These are phyloP conservation scores for Drosophila anomalata DNA, from an alignment of 2,888 invertebrate species.

Conservation along the genomic window DNA sequence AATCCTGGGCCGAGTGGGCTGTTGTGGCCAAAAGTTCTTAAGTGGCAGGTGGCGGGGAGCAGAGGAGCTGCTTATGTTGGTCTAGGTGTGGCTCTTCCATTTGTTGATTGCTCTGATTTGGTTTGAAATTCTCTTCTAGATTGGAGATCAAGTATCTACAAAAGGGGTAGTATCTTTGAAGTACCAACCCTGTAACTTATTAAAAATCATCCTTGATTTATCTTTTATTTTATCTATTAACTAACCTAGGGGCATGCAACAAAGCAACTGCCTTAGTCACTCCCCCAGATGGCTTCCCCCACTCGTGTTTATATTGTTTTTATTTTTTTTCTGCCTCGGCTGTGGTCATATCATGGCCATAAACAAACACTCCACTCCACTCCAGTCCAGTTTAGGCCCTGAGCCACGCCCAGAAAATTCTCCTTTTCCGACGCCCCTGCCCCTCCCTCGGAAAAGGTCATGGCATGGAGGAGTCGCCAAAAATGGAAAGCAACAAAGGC, in stretches of 20 bases:
- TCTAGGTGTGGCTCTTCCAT: conserved; percentile 61
- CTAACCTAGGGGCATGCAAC: conserved; percentile 27
- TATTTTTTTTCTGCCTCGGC: not conserved
- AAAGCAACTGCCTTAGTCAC: conserved; percentile 20
- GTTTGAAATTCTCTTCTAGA: not conserved
- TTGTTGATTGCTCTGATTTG: conserved; percentile 36
- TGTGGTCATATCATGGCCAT: conserved; percentile 27
- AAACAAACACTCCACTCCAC: conserved; percentile 35
- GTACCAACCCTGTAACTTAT: no score
- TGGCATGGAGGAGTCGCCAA: conserved; percentile 41
- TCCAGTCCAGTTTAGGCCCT: conserved; percentile 12
- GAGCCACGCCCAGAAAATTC: conserved; percentile 69
- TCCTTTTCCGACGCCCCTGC: conserved; percentile 19
- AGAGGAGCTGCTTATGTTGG: conserved; percentile 39
- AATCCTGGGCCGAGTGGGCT: not conserved
- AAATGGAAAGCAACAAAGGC: conserved; percentile 41
- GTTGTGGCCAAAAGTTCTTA: conserved; percentile 10
- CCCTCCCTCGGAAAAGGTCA: conserved; percentile 62
- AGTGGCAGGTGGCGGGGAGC: conserved; percentile 18
- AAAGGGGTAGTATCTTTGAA: no score
- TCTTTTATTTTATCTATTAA: conserved; percentile 5
- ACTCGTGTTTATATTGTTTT: not conserved
- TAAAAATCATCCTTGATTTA: not conserved
- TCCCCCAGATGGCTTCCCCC: conserved; percentile 6
- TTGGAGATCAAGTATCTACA: not conserved